phyloP scores from a whole-genome alignment of 2,797 vertebrate species.

The Sebastes taczanowskii region DNA sequence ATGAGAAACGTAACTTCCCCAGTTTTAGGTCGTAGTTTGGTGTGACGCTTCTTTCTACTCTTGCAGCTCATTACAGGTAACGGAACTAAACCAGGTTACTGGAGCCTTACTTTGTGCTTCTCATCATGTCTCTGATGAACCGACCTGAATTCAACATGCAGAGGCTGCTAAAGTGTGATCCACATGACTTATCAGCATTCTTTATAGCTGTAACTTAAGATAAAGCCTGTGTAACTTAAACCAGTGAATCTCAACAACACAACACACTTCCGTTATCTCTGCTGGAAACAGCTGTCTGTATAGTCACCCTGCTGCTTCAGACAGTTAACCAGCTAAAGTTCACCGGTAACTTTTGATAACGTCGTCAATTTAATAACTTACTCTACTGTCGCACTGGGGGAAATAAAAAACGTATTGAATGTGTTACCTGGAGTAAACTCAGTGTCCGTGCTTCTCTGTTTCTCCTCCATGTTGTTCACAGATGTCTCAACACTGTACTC shows the following conservation, averaged over 20 bases:
- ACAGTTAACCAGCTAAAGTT: neutral
- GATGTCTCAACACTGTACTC: slow-evolving; percentile 27
- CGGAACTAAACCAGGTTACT: slow-evolving; percentile 1
- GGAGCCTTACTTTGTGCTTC: slow-evolving; percentile 11
- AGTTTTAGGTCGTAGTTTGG: neutral
- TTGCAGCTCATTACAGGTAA: neutral
- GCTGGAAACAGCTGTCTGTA: slow-evolving; percentile 27
- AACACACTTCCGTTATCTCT: neutral
- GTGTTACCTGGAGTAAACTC: slow-evolving; percentile 63
- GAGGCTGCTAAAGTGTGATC: neutral
- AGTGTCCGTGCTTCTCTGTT: slow-evolving; percentile 8
- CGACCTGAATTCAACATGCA: slow-evolving; percentile 34
- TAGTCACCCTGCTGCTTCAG: neutral
- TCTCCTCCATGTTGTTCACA: slow-evolving; percentile 65
- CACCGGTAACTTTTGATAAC: neutral
- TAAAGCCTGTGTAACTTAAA: neutral
- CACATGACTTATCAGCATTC: neutral
- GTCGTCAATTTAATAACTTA: neutral
- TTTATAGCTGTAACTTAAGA: neutral
- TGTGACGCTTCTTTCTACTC: neutral
- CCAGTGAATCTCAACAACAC: neutral
- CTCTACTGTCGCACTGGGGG: rapidly evolving
- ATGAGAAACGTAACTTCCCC: rapidly evolving
- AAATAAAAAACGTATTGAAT: neutral
- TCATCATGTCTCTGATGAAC: slow-evolving; percentile 14